Percentiles rank a stretch among this genome's conserved stretches.
phyloP scores from a whole-genome alignment of 2,113 vertebrate genomes.

The Tricholaema leucomelas region DNA sequence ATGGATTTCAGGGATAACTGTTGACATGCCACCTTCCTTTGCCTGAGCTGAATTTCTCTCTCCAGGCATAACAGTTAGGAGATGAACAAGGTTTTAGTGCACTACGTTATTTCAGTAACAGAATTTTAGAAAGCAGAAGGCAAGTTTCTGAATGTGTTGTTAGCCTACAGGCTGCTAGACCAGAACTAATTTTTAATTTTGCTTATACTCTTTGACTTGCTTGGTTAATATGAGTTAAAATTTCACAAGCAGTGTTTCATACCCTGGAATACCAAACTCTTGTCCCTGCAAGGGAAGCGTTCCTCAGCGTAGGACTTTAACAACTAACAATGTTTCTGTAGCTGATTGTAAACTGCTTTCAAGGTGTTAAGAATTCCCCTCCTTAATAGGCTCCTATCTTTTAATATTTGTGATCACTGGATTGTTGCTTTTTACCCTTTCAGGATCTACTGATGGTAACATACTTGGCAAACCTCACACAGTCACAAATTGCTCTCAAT shows the following conservation, averaged over 20 bases:
- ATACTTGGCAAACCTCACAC: slow-evolving; percentile 93
- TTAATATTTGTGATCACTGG: neutral
- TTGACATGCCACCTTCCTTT: neutral
- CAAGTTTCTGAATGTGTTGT: neutral
- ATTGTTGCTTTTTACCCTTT: neutral
- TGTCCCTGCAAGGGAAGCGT: neutral
- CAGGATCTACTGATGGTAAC: slow-evolving; percentile 96
- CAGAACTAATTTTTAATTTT: slow-evolving; percentile 61
- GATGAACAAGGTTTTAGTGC: neutral
- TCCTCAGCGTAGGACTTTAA: neutral
- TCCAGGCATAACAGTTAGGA: neutral
- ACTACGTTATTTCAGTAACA: neutral
- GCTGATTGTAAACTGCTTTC: neutral
- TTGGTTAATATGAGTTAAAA: slow-evolving; percentile 62
- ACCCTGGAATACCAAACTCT: neutral
- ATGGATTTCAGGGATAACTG: neutral
- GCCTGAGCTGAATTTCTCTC: neutral
- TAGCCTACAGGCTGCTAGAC: neutral
- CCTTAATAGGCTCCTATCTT: neutral
- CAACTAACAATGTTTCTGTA: neutral
- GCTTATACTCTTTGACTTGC: slow-evolving; percentile 41
- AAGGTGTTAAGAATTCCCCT: neutral
- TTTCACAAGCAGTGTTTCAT: slow-evolving; percentile 41
- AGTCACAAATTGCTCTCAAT: slow-evolving; percentile 93
- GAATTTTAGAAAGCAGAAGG: neutral